Conservation (phyloP, 2,113 vertebrate species). For the Mobula birostris region DNA sequence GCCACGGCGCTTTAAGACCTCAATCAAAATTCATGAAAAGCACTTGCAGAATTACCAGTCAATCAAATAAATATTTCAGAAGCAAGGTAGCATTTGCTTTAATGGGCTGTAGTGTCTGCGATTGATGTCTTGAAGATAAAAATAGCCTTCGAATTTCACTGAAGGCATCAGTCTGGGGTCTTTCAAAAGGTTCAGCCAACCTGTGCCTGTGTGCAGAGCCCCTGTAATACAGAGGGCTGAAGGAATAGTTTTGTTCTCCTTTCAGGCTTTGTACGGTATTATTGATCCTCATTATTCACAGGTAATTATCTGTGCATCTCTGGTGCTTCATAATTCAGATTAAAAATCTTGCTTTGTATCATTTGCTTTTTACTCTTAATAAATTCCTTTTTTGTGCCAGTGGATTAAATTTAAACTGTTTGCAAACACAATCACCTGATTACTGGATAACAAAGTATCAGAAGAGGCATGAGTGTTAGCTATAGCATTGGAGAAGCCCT, state of each 20-base stretch:
- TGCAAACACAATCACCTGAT: background rate
- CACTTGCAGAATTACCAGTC: constrained; percentile 14
- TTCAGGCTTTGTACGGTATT: background rate
- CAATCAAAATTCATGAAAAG: constrained; percentile 31
- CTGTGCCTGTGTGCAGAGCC: background rate
- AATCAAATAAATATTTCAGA: constrained; percentile 37
- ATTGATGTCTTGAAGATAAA: constrained; percentile 25
- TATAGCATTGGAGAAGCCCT: background rate
- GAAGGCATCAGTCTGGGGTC: constrained; percentile 20
- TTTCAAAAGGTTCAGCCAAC: background rate
- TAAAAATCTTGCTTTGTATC: background rate
- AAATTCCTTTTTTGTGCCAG: background rate
- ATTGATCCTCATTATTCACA: background rate
- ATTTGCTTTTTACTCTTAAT: background rate
- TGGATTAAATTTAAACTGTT: background rate
- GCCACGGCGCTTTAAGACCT: background rate
- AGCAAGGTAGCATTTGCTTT: constrained; percentile 21
- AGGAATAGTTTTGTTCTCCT: background rate
- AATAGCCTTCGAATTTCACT: background rate
- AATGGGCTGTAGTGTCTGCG: constrained; percentile 14
- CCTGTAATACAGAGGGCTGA: background rate
- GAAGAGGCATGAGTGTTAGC: background rate
- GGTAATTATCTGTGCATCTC: background rate
- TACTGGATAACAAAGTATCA: background rate
- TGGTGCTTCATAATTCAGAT: background rate